phyloP scores from a whole-genome alignment of 2,888 invertebrate species.

The Incurvaria masculella region DNA sequence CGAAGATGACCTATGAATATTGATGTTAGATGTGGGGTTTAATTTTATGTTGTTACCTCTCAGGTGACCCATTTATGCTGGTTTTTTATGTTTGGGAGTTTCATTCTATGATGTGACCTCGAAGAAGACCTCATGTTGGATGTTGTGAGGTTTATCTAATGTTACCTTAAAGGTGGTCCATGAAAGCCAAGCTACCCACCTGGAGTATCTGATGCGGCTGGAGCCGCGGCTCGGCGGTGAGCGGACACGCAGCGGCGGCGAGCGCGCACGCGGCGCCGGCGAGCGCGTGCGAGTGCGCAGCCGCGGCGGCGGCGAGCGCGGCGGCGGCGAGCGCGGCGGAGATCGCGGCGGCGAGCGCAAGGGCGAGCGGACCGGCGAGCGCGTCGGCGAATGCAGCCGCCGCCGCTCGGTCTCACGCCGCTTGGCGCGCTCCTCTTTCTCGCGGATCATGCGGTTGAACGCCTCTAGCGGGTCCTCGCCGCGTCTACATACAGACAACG shows the following conservation, averaged over 20 bases:
- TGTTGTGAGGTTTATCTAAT: no score
- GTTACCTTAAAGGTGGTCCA: no score
- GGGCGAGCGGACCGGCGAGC: slow-evolving; percentile 18
- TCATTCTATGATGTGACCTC: no score
- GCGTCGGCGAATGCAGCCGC: slow-evolving; percentile 31
- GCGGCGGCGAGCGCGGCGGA: slow-evolving; percentile 26
- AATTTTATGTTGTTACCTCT: no score
- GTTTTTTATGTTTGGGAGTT: no score
- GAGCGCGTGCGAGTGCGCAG: not conserved
- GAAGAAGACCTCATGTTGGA: no score
- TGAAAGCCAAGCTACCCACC: no score
- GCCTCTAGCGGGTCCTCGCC: slow-evolving; percentile 85
- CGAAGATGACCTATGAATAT: no score
- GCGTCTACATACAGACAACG: slow-evolving; percentile 60
- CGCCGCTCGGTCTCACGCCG: slow-evolving; percentile 62
- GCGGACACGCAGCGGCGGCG: slow-evolving; percentile 23
- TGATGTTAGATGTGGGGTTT: no score
- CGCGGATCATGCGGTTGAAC: slow-evolving; percentile 81
- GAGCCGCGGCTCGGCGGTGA: slow-evolving; percentile 31
- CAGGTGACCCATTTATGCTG: no score
- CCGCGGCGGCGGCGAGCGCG: slow-evolving; percentile 26
- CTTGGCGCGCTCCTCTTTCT: slow-evolving; percentile 74
- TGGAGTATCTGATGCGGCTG: slow-evolving; percentile 41
- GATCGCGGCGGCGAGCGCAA: slow-evolving; percentile 25
- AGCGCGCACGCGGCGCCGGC: slow-evolving; percentile 20